phyloP scores from a whole-genome alignment of 2,113 vertebrate genomes.

The Ageneiosus marmoratus region DNA sequence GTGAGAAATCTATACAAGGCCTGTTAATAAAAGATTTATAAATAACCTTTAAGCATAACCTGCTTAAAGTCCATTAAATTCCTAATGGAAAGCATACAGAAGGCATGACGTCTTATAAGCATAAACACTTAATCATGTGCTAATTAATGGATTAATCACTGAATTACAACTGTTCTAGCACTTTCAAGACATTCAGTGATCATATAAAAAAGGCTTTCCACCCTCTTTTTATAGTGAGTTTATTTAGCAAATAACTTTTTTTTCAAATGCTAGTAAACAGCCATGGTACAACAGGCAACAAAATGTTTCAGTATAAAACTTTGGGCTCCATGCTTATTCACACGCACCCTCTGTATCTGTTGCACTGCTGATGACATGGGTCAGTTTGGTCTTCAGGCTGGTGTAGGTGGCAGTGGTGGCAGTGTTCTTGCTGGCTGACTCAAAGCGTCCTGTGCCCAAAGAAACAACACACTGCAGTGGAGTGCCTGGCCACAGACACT shows the following conservation, averaged over 20 bases:
- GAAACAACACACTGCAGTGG: slow-evolving; percentile 91
- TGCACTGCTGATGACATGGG: slow-evolving; percentile 93
- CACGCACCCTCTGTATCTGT: slow-evolving; percentile 91
- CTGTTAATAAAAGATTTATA: slow-evolving; percentile 63
- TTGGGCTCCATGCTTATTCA: not conserved
- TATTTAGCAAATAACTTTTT: not conserved
- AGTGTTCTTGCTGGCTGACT: slow-evolving; percentile 73
- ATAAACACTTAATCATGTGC: not conserved
- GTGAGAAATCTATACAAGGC: slow-evolving; percentile 54
- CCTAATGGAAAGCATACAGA: slow-evolving; percentile 45
- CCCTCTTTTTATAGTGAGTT: not conserved
- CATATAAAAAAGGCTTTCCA: not conserved
- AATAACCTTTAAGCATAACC: slow-evolving; percentile 61
- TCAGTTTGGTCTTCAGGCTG: slow-evolving; percentile 90
- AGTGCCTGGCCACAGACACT: slow-evolving; percentile 89
- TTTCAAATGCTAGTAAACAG: not conserved
- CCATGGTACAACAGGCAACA: not conserved
- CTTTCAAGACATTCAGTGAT: not conserved
- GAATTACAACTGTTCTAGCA: not conserved
- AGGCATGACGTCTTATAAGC: not conserved
- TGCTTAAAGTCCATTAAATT: slow-evolving; percentile 41
- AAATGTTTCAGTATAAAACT: not conserved
- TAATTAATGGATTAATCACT: no score
- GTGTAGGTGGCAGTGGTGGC: slow-evolving; percentile 79
- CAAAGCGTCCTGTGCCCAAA: slow-evolving; percentile 86